Percentiles rank a stretch among this genome's conserved stretches.
Conservation (phyloP, 2,113 vertebrate genomes). For the Alectura lathami region DNA sequence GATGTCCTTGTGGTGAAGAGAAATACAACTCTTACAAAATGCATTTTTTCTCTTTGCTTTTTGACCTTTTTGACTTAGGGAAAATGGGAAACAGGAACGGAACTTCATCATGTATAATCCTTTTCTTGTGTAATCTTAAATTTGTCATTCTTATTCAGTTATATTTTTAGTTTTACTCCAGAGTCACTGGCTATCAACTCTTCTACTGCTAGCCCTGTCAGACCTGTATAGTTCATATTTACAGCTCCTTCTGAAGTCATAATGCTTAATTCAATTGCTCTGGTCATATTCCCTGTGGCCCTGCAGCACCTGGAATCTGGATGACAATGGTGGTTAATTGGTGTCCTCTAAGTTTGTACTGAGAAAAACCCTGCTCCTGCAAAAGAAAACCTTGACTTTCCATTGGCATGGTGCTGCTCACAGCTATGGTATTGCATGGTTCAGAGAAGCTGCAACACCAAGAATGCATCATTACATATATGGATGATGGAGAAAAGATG, state of each 20-base stretch:
- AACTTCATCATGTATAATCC: not conserved
- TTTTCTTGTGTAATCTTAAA: not conserved
- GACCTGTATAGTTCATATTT: not conserved
- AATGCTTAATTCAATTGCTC: not conserved
- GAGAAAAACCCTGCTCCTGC: rapidly evolving
- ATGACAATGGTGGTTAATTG: not conserved
- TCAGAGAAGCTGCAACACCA: not conserved
- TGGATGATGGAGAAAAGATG: rapidly evolving
- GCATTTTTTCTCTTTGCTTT: not conserved
- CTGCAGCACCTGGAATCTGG: not conserved
- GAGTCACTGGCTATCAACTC: not conserved
- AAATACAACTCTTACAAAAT: not conserved
- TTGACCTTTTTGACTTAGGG: not conserved
- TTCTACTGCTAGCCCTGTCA: not conserved
- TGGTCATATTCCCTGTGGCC: not conserved
- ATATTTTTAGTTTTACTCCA: not conserved
- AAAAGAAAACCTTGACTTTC: not conserved
- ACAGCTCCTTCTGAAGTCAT: not conserved
- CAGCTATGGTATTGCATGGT: rapidly evolving
- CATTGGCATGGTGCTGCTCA: rapidly evolving
- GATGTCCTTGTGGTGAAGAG: not conserved
- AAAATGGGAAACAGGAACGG: not conserved
- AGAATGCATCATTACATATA: rapidly evolving
- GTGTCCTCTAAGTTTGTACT: rapidly evolving
- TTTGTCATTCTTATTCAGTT: not conserved